Evolutionary conservation across 2,888 invertebrate species (phyloP), one percentile per base, ranked within the genome.

Genomic region (Amaurobius ferox): DNA sequence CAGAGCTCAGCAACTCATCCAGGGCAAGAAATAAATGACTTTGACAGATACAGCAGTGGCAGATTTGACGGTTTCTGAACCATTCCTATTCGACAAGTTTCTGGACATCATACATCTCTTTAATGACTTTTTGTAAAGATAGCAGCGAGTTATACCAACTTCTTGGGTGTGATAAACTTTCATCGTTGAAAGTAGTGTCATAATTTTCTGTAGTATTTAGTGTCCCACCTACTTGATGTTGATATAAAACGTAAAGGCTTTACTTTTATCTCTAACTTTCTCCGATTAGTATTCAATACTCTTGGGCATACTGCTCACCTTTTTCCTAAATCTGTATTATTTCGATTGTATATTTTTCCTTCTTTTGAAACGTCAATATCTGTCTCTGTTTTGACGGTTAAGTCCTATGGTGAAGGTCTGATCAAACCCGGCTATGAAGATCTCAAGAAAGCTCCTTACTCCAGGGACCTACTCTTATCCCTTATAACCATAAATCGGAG

Each of bases 1-100:
- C 71, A 48, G 87, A 11, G 88, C 87, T 9, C 81, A 88, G 23
- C 83, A 88, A 55, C 29, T 79, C 39, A 86, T 86, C 86, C 79
- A 86, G 32, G 86, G 86, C 32, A 86, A 86, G 79, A 86, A 78
- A 48, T 48, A 86, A 64, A 11, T 0, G 11, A 6, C 32, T 44
- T 16, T 16, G 2, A 16, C 16, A 44, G 2, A 7, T 2, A 5
- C 23, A 55, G 23, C 55, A 55, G 55, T 23, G 23, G 55, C 55
- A 55, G 55, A 23, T 55, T 55, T 55, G 55, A 55, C 55, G 55
- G 55, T 23, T 55, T 5, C 19, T 55, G 55, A 23, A 16, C 23
- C 55, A 55, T 6, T 23, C 23, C 55, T 23, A 19, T 9, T 11
- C 11, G 11, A 55, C 2, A 2, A 16, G 23, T 23, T 44, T n/a